Conservation (phyloP, 2,113 vertebrate genomes). For the Misgurnus anguillicaudatus region DNA sequence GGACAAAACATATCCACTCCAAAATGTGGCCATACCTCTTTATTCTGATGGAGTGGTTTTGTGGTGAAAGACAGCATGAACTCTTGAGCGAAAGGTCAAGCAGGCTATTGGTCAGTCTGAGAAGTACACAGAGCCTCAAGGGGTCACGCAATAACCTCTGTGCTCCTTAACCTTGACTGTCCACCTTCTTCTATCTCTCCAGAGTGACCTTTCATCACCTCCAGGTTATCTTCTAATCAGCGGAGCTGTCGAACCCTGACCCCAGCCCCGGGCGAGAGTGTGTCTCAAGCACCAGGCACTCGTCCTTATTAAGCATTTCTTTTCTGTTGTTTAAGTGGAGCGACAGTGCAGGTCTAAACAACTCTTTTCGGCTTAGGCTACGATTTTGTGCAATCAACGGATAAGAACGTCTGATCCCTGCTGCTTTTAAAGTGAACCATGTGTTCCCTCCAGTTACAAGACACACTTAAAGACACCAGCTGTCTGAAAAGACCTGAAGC, state of each 20-base stretch:
- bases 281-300: constrained; percentile 36
- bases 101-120: constrained; percentile 38
- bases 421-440: constrained; percentile 37
- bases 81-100: constrained; percentile 59
- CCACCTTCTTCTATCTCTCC: constrained; percentile 46
- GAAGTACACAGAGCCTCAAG: constrained; percentile 33
- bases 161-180: constrained; percentile 66
- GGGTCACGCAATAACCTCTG: constrained; percentile 5
- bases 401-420: constrained; percentile 47
- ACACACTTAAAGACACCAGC: constrained; percentile 9
- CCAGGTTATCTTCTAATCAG: constrained; percentile 9
- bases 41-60: constrained; percentile 43
- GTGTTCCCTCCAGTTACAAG: constrained; percentile 29
- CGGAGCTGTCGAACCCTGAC: constrained; percentile 34
- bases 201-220: constrained; percentile 1
- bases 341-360: constrained; percentile 43
- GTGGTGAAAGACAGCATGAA: constrained; percentile 8
- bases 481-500: constrained; percentile 9
- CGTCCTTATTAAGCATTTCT: constrained; percentile 40
- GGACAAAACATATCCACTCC: constrained; percentile 20
- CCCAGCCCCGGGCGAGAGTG: constrained; percentile 38
- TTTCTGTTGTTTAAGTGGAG: constrained; percentile 49
- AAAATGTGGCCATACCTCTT: constrained; percentile 41
- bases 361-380: constrained; percentile 22
- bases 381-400: constrained; percentile 38